Evolutionary conservation across 2,888 invertebrate genomes (phyloP), one percentile per base, ranked within the genome.

Genomic region (Hofmannophila pseudospretella): DNA sequence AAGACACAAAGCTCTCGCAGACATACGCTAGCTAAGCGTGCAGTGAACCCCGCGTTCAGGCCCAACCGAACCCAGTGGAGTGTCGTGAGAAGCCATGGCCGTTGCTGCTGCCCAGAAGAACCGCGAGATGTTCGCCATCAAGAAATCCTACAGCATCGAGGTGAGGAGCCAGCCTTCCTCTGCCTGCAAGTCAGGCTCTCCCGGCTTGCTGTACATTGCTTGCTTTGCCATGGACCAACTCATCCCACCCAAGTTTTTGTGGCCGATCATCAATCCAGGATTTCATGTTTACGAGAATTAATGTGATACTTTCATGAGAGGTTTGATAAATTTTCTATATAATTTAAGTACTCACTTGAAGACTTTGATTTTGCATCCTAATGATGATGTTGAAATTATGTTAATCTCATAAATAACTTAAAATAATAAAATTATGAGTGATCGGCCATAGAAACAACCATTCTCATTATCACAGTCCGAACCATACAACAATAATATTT

Each of bases 81-180:
- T 84, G 80, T 72, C 59, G 54, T 63, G 58, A 64, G 65, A 74
- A 88, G 84, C 67, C 91, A 95, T 95, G 92, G 94, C 95, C 86
- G 95, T 95, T 69, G 94, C 95, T 75, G 94, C 95, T 77, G 95
- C 95, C 52, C 95, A 96, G 89, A 96, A 96, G 89, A 96, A 95
- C 88, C 93, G 96, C 80, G 96, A 96, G 88, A 94, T 96, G 93
- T 96, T 96, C 91, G 96, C 96, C 80, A 96, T 96, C 89, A 96
- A 96, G 89, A 97, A 97, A 81, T 96, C 96, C 54, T 97, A 97
- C 91, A 96, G 96, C 89, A 96, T 97, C 81, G 97, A 97, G 95
- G 97, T 96, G 89, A 93, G 94, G 88, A 68, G 10, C 9, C 10
- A 4, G 16, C 13, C n/a, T 20, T 23, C 23, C 23, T 23, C 23